Conservation (phyloP, 1,140 invertebrate species). For the Nylanderia fulva region DNA sequence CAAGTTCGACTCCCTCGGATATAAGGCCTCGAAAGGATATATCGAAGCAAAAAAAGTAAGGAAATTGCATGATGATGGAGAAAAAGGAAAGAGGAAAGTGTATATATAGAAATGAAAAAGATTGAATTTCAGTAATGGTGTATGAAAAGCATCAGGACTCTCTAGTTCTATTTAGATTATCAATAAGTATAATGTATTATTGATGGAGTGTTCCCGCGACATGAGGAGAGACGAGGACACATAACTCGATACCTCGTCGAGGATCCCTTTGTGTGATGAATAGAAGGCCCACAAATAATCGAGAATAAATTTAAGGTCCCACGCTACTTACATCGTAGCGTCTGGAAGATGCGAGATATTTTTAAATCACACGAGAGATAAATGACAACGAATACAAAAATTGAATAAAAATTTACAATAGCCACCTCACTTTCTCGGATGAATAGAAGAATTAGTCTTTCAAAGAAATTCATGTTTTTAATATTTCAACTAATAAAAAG, state of each 20-base stretch:
- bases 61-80: background rate
- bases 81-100: background rate
- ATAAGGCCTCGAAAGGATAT: background rate
- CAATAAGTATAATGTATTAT: conserved; percentile 36
- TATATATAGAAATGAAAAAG: background rate
- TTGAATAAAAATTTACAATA: conserved; percentile 16
- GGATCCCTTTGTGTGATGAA: conserved; percentile 33
- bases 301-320: conserved; percentile 22
- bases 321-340: background rate
- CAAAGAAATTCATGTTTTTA: background rate
- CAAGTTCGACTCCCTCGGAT: background rate
- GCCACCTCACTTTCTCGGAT: background rate
- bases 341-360: background rate
- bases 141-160: conserved; percentile 16
- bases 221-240: background rate
- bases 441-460: background rate
- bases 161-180: conserved; percentile 49
- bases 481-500: background rate
- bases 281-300: background rate
- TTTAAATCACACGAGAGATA: conserved; percentile 10
- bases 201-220: conserved; percentile 1
- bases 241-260: conserved; percentile 27
- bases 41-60: conserved; percentile 16
- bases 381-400: background rate
- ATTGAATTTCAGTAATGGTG: conserved; percentile 36